phyloP scores from a whole-genome alignment of 1,140 invertebrate genomes.

The Littorina saxatilis region DNA sequence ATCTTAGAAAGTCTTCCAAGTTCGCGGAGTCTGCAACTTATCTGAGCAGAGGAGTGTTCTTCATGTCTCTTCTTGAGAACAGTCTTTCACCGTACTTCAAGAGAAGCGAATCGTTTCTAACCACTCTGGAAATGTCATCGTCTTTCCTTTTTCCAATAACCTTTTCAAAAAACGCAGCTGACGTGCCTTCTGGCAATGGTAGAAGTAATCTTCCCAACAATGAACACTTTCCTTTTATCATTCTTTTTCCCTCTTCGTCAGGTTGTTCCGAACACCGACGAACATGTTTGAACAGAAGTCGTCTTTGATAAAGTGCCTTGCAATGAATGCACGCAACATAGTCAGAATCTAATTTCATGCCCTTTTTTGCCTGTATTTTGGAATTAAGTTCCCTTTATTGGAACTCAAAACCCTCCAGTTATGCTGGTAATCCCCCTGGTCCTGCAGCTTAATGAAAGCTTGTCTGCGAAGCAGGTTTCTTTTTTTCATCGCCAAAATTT shows the following conservation, averaged over 20 bases:
- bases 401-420: background rate
- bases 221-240: background rate
- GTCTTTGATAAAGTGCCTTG: background rate
- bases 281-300: too few species aligned
- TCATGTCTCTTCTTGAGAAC: background rate
- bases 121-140: background rate
- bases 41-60: background rate
- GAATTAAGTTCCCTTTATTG: background rate
- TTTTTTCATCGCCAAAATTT: background rate
- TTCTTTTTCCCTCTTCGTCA: background rate
- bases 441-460: background rate
- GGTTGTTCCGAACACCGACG: background rate
- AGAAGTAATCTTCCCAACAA: background rate
- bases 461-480: background rate
- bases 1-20: too few species aligned
- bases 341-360: background rate
- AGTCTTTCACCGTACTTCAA: background rate
- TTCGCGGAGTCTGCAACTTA: background rate
- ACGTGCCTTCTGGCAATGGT: background rate
- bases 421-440: background rate
- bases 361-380: background rate
- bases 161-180: background rate
- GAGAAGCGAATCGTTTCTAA: background rate
- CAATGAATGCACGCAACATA: background rate
- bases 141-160: background rate